Percentiles rank a stretch among this genome's conserved stretches.
These are phyloP conservation scores for Sminthurides aquaticus DNA, from an alignment of 2,888 invertebrate species.

Conservation along the genomic window DNA sequence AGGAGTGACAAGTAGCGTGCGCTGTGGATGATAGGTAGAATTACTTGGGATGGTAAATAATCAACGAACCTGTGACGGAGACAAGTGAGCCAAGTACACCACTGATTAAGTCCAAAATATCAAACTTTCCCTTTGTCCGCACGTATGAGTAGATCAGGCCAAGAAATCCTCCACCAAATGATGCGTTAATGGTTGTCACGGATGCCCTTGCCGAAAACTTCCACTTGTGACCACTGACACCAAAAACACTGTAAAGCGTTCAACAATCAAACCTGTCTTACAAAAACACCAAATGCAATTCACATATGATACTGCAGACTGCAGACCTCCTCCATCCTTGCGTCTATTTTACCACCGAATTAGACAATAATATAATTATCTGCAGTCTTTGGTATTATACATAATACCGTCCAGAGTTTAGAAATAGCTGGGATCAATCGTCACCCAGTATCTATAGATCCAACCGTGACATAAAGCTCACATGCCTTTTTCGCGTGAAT, in stretches of 20 bases:
- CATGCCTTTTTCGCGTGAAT: too few species aligned
- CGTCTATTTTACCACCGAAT: too few species aligned
- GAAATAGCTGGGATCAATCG: too few species aligned
- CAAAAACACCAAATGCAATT: not conserved
- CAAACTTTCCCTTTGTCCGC: slow-evolving; percentile 62
- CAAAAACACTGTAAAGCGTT: slow-evolving; percentile 49
- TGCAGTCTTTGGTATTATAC: too few species aligned
- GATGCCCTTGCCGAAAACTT: slow-evolving; percentile 83
- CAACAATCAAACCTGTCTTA: not conserved
- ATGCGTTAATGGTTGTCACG: slow-evolving; percentile 82
- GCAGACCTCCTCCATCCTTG: too few species aligned
- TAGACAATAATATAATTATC: too few species aligned
- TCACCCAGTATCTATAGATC: too few species aligned
- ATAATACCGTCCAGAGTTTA: too few species aligned
- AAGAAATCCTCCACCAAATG: slow-evolving; percentile 77
- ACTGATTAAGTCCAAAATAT: slow-evolving; percentile 79
- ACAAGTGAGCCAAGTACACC: slow-evolving; percentile 80
- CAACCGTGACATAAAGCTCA: too few species aligned
- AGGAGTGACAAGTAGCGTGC: too few species aligned
- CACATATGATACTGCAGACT: too few species aligned
- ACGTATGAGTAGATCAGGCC: slow-evolving; percentile 60
- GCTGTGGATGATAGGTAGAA: too few species aligned
- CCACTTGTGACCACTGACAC: slow-evolving; percentile 76
- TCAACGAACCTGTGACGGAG: slow-evolving; percentile 64
- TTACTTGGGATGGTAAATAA: slow-evolving; percentile 5